Conservation (phyloP, 2,113 vertebrate genomes). For the Sialia sialis region DNA sequence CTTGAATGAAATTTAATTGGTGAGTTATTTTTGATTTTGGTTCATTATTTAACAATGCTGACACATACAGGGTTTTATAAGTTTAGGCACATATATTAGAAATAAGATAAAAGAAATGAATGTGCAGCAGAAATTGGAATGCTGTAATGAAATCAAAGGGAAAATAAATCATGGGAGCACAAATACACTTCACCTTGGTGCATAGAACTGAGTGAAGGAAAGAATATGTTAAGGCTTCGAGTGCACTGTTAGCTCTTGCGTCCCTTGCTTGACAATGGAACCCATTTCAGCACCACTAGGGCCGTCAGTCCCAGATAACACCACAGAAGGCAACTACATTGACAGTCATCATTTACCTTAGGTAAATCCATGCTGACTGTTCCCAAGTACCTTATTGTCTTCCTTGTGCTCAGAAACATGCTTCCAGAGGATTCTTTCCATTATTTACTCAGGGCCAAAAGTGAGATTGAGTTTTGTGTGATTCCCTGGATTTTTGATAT, state of each 20-base stretch:
- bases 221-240: background rate
- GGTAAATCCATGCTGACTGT: background rate
- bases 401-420: background rate
- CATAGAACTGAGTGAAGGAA: background rate
- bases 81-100: background rate
- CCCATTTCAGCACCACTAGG: background rate
- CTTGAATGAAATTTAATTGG: background rate
- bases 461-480: background rate
- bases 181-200: background rate
- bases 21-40: background rate
- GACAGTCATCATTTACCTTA: background rate
- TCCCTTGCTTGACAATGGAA: background rate
- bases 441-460: background rate
- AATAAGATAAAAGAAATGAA: background rate
- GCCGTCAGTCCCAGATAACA: too few species aligned
- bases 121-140: background rate
- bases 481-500: background rate
- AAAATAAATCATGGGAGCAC: background rate
- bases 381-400: background rate
- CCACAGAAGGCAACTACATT: background rate
- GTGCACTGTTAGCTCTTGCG: background rate
- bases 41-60: background rate
- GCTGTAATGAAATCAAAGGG: background rate
- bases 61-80: background rate
- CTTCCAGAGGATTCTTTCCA: fast-evolving